Percentiles rank a stretch among this genome's conserved stretches.
Conservation (phyloP, 2,113 vertebrate genomes). For the Phalacrocorax brasilianus region DNA sequence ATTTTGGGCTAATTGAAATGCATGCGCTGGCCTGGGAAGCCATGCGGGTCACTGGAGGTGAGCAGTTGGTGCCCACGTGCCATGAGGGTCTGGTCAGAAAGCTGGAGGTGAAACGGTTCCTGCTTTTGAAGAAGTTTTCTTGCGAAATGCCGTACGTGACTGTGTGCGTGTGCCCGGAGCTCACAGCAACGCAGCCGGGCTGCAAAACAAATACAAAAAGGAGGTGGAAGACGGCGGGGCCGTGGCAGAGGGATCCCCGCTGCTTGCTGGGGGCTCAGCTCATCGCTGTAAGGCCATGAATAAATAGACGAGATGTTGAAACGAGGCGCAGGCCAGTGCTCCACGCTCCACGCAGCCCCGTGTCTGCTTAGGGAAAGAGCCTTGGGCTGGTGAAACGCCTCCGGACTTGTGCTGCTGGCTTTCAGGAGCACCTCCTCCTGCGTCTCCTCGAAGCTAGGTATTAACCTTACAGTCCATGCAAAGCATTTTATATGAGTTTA, state of each 20-base stretch:
- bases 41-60: background rate
- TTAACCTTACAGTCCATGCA: no score
- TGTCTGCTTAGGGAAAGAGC: background rate
- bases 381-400: no score
- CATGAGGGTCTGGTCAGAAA: no score
- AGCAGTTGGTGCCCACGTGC: background rate
- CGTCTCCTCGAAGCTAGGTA: no score
- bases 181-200: fast-evolving
- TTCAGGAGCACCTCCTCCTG: no score
- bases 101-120: no score
- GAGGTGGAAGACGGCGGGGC: background rate
- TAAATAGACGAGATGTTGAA: no score
- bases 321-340: background rate
- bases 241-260: no score
- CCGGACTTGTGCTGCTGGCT: no score
- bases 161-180: fast-evolving
- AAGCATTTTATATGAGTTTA: no score
- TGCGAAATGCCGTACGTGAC: background rate
- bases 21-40: fast-evolving
- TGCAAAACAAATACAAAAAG: background rate
- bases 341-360: background rate
- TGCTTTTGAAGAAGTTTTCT: background rate
- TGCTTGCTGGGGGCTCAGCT: no score
- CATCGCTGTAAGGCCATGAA: no score
- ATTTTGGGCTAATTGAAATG: background rate